These are phyloP conservation scores for Atrina japonica DNA, from an alignment of 2,888 invertebrate genomes.

Conservation along the genomic window DNA sequence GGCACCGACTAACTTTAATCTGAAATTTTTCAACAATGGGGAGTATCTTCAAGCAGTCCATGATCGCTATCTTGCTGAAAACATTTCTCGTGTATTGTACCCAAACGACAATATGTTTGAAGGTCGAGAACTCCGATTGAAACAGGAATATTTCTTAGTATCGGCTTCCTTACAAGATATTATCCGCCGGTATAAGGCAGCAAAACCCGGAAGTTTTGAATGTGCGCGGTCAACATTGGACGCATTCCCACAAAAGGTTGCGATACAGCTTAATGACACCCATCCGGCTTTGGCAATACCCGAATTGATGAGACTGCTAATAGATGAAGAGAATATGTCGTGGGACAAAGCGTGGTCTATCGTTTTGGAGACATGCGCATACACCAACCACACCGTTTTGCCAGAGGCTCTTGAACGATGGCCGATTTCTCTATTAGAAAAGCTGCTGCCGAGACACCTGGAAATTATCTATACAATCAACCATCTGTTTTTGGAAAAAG, in stretches of 20 bases:
- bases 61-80: slow-evolving; percentile 98
- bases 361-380: slow-evolving; percentile 92
- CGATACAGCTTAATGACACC: slow-evolving; percentile 98
- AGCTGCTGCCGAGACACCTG: slow-evolving; percentile 95
- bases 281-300: slow-evolving; percentile 99
- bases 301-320: slow-evolving; percentile 93
- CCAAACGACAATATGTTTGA: slow-evolving; percentile 99
- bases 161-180: slow-evolving; percentile 98
- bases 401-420: slow-evolving; percentile 96
- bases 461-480: slow-evolving; percentile 99
- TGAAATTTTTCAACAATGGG: slow-evolving; percentile 98
- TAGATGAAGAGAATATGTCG: slow-evolving; percentile 93
- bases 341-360: slow-evolving; percentile 97
- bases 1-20: slow-evolving; percentile 95
- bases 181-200: slow-evolving; percentile 95
- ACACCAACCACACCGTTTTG: slow-evolving; percentile 99
- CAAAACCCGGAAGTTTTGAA: slow-evolving; percentile 88
- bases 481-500: slow-evolving; percentile 82
- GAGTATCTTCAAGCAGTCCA: slow-evolving; percentile 99
- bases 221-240: slow-evolving; percentile 88
- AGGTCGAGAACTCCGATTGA: slow-evolving; percentile 97
- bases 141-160: slow-evolving; percentile 99
- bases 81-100: slow-evolving; percentile 97
- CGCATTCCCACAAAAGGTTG: slow-evolving; percentile 92
- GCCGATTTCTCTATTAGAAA: slow-evolving; percentile 88